phyloP scores from a whole-genome alignment of 2,797 vertebrate genomes.

The Amniataba percoides region DNA sequence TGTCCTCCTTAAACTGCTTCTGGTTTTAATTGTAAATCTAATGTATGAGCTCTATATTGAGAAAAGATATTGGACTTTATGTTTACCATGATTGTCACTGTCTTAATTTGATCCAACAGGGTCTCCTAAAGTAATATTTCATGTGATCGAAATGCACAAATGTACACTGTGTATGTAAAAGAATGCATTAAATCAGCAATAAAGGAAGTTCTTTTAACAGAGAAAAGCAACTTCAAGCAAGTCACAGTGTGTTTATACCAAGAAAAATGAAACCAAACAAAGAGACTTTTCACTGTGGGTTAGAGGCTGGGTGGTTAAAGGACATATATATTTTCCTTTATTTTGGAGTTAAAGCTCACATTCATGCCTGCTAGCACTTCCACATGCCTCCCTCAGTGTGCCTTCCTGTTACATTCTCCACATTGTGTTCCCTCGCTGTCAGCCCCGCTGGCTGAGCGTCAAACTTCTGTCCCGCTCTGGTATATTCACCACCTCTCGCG shows the following conservation, averaged over 20 bases:
- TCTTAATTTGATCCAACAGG: slow-evolving; percentile 65
- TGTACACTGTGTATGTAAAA: slow-evolving; percentile 70
- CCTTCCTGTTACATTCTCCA: slow-evolving; percentile 41
- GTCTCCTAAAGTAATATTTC: slow-evolving; percentile 55
- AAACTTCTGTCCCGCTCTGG: slow-evolving; percentile 61
- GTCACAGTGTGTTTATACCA: neutral
- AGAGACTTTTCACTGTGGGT: neutral
- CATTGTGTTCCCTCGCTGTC: slow-evolving; percentile 53
- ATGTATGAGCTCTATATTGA: slow-evolving; percentile 55
- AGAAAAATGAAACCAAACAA: neutral
- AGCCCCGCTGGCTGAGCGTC: slow-evolving; percentile 34
- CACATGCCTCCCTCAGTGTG: slow-evolving; percentile 28
- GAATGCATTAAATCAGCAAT: slow-evolving; percentile 80
- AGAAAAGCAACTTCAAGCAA: slow-evolving; percentile 17
- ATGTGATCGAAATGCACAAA: slow-evolving; percentile 61
- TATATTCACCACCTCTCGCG: slow-evolving; percentile 67
- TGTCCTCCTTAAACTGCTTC: slow-evolving; percentile 72
- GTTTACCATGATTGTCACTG: slow-evolving; percentile 62
- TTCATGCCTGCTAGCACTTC: slow-evolving; percentile 23
- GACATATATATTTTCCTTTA: slow-evolving; percentile 19
- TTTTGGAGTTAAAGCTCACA: slow-evolving; percentile 30
- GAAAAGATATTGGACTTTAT: slow-evolving; percentile 48
- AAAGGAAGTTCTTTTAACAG: slow-evolving; percentile 73
- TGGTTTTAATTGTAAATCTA: slow-evolving; percentile 60
- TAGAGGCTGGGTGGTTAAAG: neutral